These are phyloP conservation scores for Heliconius ethilla DNA, from an alignment of 2,888 invertebrate genomes.

Conservation along the genomic window DNA sequence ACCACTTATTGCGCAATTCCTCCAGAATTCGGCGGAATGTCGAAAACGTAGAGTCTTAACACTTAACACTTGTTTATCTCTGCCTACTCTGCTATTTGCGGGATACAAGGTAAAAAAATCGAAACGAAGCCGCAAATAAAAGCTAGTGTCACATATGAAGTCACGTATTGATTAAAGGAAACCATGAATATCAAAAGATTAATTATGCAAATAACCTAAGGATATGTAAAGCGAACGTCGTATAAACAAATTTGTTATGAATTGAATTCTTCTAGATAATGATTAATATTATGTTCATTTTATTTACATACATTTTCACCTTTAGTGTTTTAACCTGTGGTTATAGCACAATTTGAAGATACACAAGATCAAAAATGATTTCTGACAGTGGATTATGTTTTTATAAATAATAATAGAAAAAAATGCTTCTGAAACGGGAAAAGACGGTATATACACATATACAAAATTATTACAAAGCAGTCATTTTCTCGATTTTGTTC, in stretches of 20 bases:
- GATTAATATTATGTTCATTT: slow-evolving; percentile 13
- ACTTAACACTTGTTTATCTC: background rate
- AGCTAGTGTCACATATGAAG: background rate
- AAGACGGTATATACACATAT: background rate
- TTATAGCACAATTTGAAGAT: no score
- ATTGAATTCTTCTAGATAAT: slow-evolving; percentile 23
- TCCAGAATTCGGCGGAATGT: no score
- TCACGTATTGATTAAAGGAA: background rate
- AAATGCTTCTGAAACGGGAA: background rate
- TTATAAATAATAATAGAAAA: no score
- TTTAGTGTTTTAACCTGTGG: background rate
- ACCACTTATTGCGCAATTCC: no score
- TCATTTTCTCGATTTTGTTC: background rate
- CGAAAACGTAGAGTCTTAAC: no score
- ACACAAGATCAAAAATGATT: no score
- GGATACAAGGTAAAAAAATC: background rate
- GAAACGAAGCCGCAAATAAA: background rate
- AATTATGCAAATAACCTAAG: background rate
- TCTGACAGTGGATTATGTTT: no score
- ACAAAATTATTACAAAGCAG: no score
- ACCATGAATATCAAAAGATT: background rate
- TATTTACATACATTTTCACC: slow-evolving; percentile 27
- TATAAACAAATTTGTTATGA: background rate
- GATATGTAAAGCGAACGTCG: slow-evolving; percentile 9
- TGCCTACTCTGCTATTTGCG: background rate